Conservation (phyloP, 2,797 vertebrate genomes). For the Acanthornis magna region DNA sequence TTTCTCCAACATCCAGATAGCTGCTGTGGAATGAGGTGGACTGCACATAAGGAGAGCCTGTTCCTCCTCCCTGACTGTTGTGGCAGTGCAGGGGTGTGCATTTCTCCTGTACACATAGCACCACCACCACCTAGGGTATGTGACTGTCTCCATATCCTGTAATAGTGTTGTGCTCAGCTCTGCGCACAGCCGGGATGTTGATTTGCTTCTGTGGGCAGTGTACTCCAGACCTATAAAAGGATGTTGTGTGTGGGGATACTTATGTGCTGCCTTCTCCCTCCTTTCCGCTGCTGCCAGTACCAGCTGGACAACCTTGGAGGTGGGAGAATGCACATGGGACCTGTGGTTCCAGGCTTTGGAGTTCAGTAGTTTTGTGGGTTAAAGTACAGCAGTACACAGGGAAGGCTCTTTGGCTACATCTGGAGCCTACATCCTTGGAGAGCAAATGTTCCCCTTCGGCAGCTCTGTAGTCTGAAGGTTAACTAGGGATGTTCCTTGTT, state of each 20-base stretch:
- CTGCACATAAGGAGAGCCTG: background rate
- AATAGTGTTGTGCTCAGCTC: background rate
- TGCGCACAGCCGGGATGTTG: rapidly evolving
- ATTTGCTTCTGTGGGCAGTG: background rate
- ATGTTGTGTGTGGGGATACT: background rate
- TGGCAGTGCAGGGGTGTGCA: rapidly evolving
- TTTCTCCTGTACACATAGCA: background rate
- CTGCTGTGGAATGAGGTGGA: background rate
- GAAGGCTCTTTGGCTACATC: background rate
- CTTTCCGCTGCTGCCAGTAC: background rate
- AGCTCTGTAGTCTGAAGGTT: background rate
- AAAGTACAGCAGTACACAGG: background rate
- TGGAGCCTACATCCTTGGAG: background rate
- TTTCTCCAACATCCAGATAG: background rate
- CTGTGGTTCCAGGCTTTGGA: background rate
- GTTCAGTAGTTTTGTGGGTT: background rate
- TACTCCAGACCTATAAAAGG: rapidly evolving
- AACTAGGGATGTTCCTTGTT: background rate
- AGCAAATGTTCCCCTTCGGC: background rate
- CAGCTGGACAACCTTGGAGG: background rate
- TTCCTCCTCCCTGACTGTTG: background rate
- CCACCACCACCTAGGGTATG: background rate
- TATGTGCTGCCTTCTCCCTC: background rate
- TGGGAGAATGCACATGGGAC: background rate
- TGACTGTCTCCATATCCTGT: background rate